Conservation (phyloP, 1,140 invertebrate species). For the Zaprionus ornatus region DNA sequence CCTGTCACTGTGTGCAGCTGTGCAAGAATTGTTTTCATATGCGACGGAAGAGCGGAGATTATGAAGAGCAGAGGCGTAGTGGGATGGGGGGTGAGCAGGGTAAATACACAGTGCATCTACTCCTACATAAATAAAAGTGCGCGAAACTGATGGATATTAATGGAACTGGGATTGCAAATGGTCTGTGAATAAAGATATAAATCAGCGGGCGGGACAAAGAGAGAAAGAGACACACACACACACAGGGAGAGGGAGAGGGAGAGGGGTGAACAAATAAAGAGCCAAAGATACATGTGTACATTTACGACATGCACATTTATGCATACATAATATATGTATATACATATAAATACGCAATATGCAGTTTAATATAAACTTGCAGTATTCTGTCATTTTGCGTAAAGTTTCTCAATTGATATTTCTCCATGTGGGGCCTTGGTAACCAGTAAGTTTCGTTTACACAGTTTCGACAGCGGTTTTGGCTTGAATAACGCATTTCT, state of each 20-base stretch:
- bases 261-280: background rate
- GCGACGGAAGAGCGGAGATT: no score
- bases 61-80: no score
- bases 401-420: background rate
- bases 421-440: no score
- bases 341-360: background rate
- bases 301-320: background rate
- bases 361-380: background rate
- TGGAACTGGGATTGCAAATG: slow-evolving; percentile 7
- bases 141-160: slow-evolving; percentile 7
- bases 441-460: background rate
- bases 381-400: background rate
- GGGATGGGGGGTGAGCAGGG: no score
- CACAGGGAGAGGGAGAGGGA: background rate
- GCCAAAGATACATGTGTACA: slow-evolving; percentile 1
- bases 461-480: background rate
- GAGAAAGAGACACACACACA: background rate
- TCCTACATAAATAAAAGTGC: background rate
- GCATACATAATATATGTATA: background rate
- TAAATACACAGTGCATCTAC: background rate
- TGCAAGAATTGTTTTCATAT: background rate
- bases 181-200: slow-evolving; percentile 8
- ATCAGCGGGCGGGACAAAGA: background rate
- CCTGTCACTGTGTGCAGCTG: no score
- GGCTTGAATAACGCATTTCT: background rate